phyloP scores from a whole-genome alignment of 2,113 vertebrate genomes.

The Microtus ochrogaster region DNA sequence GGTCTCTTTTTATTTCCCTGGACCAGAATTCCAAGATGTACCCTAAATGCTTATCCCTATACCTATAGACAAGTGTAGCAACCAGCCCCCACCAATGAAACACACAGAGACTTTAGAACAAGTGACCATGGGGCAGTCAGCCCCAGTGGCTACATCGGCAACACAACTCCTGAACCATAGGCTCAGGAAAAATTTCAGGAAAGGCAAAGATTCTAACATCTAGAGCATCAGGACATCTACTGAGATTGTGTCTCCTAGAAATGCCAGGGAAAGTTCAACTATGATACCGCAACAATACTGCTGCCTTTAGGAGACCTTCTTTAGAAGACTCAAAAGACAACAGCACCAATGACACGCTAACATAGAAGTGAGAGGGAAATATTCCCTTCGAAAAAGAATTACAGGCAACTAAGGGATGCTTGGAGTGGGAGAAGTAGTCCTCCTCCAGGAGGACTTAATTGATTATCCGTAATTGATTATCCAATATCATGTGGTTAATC shows the following conservation, averaged over 20 bases:
- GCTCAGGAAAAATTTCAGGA: neutral
- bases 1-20: neutral
- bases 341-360: neutral
- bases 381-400: neutral
- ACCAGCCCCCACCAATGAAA: neutral
- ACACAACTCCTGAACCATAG: neutral
- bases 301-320: neutral
- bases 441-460: neutral
- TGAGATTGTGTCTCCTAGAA: neutral
- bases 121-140: neutral
- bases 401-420: neutral
- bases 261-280: neutral
- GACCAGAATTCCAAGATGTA: neutral
- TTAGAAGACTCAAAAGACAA: neutral
- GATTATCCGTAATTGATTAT: neutral
- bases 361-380: neutral
- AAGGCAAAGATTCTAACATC: neutral
- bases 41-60: neutral
- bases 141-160: neutral
- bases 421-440: neutral
- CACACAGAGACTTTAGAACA: neutral
- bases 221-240: neutral
- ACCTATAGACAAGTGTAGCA: neutral
- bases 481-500: neutral
- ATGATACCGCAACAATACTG: neutral